Conservation (phyloP, 2,888 invertebrate genomes). For the Oscheius myriophilus region DNA sequence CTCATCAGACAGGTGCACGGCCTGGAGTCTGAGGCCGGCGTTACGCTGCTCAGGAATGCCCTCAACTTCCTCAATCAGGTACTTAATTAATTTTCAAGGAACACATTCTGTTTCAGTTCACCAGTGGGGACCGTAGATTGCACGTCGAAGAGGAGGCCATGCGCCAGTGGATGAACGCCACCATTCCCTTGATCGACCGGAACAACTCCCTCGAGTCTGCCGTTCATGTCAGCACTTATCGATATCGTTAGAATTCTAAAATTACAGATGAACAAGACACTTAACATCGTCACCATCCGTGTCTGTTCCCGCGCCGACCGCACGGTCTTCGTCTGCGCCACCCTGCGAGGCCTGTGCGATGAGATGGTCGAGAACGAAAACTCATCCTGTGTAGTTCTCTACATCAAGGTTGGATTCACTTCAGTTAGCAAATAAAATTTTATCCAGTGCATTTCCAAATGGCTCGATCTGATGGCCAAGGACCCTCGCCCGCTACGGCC, state of each 20-base stretch:
- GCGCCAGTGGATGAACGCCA: constrained; percentile 28
- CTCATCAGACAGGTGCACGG: constrained; percentile 14
- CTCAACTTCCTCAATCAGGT: constrained; percentile 25
- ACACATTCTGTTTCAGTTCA: background rate
- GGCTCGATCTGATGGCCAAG: constrained; percentile 26
- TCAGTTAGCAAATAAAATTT: background rate
- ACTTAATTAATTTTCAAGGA: background rate
- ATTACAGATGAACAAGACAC: constrained; percentile 9
- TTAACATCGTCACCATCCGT: constrained; percentile 22
- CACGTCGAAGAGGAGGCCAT: constrained; percentile 29
- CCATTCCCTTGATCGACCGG: constrained; percentile 5
- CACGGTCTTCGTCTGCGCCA: constrained; percentile 24
- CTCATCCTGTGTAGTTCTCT: constrained; percentile 8
- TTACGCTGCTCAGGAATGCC: background rate
- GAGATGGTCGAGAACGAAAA: constrained; percentile 11
- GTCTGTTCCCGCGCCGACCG: constrained; percentile 13
- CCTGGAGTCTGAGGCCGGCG: background rate
- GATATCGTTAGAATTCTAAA: too few species aligned
- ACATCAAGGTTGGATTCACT: constrained; percentile 12
- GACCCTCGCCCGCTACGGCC: constrained; percentile 22
- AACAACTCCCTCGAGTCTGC: too few species aligned
- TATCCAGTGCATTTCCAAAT: constrained; percentile 29
- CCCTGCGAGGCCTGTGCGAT: background rate
- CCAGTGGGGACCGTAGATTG: background rate
- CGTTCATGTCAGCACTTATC: background rate